Percentiles rank a stretch among this genome's conserved stretches.
Conservation (phyloP, 2,888 invertebrate genomes). For the Mamestra brassicae region DNA sequence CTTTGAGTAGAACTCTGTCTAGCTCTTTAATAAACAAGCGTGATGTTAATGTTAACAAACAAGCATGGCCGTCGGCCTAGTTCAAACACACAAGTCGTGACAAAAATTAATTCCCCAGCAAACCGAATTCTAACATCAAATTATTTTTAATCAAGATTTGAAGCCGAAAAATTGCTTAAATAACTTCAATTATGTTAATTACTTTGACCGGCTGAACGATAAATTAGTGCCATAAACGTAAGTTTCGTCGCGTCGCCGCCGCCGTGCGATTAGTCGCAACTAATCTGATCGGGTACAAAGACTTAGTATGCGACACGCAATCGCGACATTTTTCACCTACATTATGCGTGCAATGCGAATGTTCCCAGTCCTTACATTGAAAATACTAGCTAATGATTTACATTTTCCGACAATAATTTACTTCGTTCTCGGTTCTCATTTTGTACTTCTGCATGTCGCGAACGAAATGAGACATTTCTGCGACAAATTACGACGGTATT, state of each 20-base stretch:
- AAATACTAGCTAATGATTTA: conserved; percentile 50
- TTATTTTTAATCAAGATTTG: conserved; percentile 64
- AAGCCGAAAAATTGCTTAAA: conserved; percentile 58
- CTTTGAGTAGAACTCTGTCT: neutral
- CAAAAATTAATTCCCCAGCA: conserved; percentile 56
- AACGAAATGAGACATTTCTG: conserved; percentile 49
- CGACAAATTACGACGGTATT: conserved; percentile 35
- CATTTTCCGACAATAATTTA: conserved; percentile 56
- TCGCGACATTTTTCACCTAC: conserved; percentile 60
- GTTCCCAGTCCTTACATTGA: conserved; percentile 49
- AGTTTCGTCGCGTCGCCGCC: conserved; percentile 65
- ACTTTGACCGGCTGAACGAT: conserved; percentile 49
- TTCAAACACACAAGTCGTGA: conserved; percentile 36
- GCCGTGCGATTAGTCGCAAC: conserved; percentile 75
- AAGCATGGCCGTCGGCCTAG: conserved; percentile 2
- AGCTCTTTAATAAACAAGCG: neutral
- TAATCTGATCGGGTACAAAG: conserved; percentile 61
- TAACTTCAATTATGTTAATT: conserved; percentile 65
- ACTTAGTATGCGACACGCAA: conserved; percentile 55
- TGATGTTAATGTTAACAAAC: conserved; percentile 3
- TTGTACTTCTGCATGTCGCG: conserved; percentile 41
- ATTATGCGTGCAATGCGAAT: conserved; percentile 58
- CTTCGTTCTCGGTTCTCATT: conserved; percentile 39
- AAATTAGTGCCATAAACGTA: conserved; percentile 63
- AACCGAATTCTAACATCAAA: conserved; percentile 53